Percentiles rank a stretch among this genome's conserved stretches.
phyloP scores from a whole-genome alignment of 2,113 vertebrate species.

The Oceanites oceanicus region DNA sequence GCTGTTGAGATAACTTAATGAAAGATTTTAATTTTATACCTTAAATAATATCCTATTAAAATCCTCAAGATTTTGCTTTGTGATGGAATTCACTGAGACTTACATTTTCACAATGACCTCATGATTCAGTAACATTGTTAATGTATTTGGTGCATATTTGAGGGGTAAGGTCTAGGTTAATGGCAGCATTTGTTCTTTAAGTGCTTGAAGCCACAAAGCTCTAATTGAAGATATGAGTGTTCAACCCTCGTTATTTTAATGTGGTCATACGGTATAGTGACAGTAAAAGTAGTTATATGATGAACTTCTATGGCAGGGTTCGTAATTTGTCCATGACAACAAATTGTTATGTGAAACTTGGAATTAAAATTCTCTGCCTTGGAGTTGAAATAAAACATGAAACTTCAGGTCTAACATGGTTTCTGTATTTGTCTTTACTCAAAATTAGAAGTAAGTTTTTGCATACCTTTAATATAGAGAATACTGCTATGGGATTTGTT shows the following conservation, averaged over 20 bases:
- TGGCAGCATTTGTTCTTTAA: slow-evolving; percentile 48
- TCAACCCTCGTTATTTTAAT: slow-evolving; percentile 43
- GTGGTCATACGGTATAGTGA: neutral
- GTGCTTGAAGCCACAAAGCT: slow-evolving; percentile 20
- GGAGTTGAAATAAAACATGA: neutral
- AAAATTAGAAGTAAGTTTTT: neutral
- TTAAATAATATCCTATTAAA: slow-evolving; percentile 62
- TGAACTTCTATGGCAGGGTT: neutral
- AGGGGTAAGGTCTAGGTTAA: slow-evolving; percentile 51
- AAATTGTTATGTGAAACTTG: neutral
- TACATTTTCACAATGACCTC: slow-evolving; percentile 8
- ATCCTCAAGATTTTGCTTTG: slow-evolving; percentile 28
- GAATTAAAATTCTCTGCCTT: slow-evolving; percentile 6
- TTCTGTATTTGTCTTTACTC: neutral
- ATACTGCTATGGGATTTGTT: neutral
- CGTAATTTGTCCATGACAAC: neutral
- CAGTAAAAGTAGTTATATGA: neutral
- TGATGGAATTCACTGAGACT: slow-evolving; percentile 3
- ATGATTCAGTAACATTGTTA: neutral
- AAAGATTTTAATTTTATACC: slow-evolving; percentile 44
- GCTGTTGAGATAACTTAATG: slow-evolving; percentile 35
- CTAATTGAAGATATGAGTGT: slow-evolving; percentile 33
- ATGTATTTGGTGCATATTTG: slow-evolving; percentile 11
- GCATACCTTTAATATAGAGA: neutral
- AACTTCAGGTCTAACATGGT: neutral